phyloP scores from a whole-genome alignment of 2,797 vertebrate species.

The Cygnus olor region DNA sequence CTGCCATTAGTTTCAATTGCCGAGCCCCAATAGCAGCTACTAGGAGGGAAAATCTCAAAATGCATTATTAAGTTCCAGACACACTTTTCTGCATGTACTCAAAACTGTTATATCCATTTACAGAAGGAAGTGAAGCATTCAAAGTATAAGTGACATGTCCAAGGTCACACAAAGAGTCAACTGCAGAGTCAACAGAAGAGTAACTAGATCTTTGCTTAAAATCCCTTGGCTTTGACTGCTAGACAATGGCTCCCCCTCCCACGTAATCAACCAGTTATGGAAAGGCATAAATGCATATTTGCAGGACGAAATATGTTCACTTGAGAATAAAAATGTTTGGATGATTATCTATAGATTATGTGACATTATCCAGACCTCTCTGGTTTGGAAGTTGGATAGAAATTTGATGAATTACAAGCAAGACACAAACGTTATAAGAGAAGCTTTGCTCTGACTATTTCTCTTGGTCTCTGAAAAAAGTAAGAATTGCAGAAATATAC shows the following conservation, averaged over 20 bases:
- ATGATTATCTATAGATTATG: conserved; percentile 61
- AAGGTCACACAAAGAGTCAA: conserved; percentile 68
- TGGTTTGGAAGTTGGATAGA: conserved; percentile 29
- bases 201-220: conserved; percentile 57
- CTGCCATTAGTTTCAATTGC: neutral
- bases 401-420: conserved; percentile 65
- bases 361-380: conserved; percentile 56
- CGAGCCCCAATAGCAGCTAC: neutral
- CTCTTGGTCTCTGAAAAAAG: neutral
- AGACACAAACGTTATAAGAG: conserved; percentile 11
- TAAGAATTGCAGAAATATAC: neutral
- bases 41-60: neutral
- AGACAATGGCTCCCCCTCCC: conserved; percentile 72
- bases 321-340: conserved; percentile 61
- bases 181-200: conserved; percentile 63
- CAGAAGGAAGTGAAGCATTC: conserved; percentile 64
- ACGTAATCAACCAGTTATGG: conserved; percentile 65
- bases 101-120: conserved; percentile 7
- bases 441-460: conserved; percentile 31
- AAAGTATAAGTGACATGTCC: conserved; percentile 53
- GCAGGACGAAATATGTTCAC: conserved; percentile 42
- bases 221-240: conserved; percentile 67
- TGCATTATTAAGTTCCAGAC: neutral
- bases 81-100: neutral
- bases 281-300: conserved; percentile 55